phyloP scores from a whole-genome alignment of 2,888 invertebrate genomes.

The Germaria angustata region DNA sequence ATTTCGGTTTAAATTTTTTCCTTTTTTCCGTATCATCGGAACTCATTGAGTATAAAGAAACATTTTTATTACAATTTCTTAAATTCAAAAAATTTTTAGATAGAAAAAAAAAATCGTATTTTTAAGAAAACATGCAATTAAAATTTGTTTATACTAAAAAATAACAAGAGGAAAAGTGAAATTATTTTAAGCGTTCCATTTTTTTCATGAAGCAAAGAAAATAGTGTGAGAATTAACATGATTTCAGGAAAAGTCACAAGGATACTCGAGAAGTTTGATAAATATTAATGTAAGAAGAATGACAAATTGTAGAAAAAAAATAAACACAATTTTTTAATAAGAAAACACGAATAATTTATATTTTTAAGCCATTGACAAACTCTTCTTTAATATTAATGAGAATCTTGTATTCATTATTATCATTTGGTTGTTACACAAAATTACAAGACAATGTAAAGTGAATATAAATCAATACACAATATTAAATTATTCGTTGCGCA shows the following conservation, averaged over 20 bases:
- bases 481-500: neutral
- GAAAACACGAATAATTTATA: neutral
- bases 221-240: neutral
- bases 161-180: neutral
- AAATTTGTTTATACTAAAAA: neutral
- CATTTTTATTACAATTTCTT: neutral
- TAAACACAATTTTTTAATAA: neutral
- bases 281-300: neutral
- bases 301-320: neutral
- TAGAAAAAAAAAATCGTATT: neutral
- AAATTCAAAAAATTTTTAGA: too few species aligned
- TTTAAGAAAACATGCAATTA: neutral
- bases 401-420: neutral
- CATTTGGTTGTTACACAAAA: neutral
- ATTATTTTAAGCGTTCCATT: neutral
- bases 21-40: too few species aligned
- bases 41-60: too few species aligned
- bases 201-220: neutral
- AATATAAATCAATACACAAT: constrained; percentile 28
- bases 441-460: neutral
- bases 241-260: neutral
- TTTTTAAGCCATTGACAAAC: neutral
- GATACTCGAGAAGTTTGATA: neutral
- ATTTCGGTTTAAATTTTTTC: too few species aligned
- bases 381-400: constrained; percentile 2